phyloP scores from a whole-genome alignment of 2,113 vertebrate genomes.

The Carlito syrichta region DNA sequence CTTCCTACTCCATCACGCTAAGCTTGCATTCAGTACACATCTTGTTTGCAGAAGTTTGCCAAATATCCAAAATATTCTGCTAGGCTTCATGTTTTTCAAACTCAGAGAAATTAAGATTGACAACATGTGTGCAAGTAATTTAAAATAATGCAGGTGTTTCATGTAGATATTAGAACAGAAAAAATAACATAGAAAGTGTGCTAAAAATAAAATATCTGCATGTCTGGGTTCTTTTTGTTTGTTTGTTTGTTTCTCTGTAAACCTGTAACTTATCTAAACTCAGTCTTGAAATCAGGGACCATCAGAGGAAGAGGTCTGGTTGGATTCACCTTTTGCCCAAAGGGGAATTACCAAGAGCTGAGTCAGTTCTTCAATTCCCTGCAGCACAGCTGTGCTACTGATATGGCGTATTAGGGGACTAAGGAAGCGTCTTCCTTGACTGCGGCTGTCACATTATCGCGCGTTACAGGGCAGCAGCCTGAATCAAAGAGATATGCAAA shows the following conservation, averaged over 20 bases:
- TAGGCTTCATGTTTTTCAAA: not conserved
- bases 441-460: conserved; percentile 41
- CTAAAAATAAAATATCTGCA: not conserved
- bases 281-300: not conserved
- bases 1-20: not conserved
- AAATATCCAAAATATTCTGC: not conserved
- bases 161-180: not conserved
- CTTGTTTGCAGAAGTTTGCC: not conserved
- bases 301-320: not conserved
- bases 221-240: not conserved
- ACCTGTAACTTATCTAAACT: not conserved
- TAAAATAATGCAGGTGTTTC: not conserved
- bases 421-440: not conserved
- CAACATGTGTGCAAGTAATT: not conserved
- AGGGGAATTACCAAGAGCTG: not conserved
- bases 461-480: conserved; percentile 26
- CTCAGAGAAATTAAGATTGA: not conserved
- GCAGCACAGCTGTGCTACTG: conserved; percentile 24
- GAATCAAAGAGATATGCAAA: conserved; percentile 41
- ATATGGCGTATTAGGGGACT: not conserved
- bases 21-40: not conserved
- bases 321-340: not conserved
- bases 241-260: not conserved
- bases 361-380: not conserved
- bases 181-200: not conserved